Evolutionary conservation across 2,113 vertebrate genomes (phyloP), one percentile per base, ranked within the genome.

Genomic region (Periophthalmus modestus): DNA sequence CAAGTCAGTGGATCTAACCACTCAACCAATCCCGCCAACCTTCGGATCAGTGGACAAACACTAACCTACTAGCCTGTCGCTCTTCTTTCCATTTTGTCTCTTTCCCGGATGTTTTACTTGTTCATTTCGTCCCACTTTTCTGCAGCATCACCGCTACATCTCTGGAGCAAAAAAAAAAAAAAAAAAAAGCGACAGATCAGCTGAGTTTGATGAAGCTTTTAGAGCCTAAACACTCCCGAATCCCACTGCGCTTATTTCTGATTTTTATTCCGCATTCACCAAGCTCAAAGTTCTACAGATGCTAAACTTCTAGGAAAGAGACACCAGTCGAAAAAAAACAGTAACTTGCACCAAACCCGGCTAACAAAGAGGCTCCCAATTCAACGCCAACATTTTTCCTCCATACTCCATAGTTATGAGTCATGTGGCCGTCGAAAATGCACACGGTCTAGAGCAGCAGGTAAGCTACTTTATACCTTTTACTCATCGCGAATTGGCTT

Each of bases 391-490:
- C 84, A 89, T 91, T 85, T 93, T 84, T 91, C 94, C 93, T 92
- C 94, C 90, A 87, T 95, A 93, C 93, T 94, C 95, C 91, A 93
- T 95, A 96, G 96, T 96, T 96, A 98, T 98, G 96, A 98, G 96
- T 98, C 97, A 98, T 97, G 97, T 98, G 97, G 95, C 96, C 91
- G 95, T 97, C 89, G 96, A 97, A 91, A 97, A 95, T 95, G 95
- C 95, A 90, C 96, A 97, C 93, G 92, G 95, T 95, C 96, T 98
- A 94, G 96, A 98, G 87, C 96, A 97, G 96, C 96, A 97, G 96
- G 97, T 97, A 83, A 95, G 95, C 18, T 0, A n/a, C 67, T 63
- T 54, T 9, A 4, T 68, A 7, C 62, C 19, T 28, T 72, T 73
- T n/a, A 43, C 66, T 59, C 73, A 23, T 19, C 18, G 43, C 33